phyloP scores from a whole-genome alignment of 2,797 vertebrate genomes.

The Lycodopsis pacificus region DNA sequence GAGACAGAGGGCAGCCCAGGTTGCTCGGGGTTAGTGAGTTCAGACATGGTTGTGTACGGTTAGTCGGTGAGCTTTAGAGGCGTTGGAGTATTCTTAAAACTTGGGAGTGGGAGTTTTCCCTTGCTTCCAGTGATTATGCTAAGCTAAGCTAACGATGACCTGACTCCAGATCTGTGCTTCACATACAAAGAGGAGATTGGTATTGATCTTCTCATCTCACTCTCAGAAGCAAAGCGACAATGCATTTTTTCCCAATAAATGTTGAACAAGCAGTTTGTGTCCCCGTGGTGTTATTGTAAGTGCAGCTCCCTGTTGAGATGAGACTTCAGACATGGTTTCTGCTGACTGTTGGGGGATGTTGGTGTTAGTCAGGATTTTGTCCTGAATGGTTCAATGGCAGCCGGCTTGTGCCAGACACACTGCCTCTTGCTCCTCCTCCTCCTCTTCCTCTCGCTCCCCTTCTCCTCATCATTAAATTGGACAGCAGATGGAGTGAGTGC shows the following conservation, averaged over 20 bases:
- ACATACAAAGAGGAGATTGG: neutral
- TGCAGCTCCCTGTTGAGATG: slow-evolving; percentile 6
- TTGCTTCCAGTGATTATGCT: neutral
- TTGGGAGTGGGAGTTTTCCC: neutral
- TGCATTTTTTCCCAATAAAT: neutral
- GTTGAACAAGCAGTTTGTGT: neutral
- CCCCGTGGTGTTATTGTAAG: too few species aligned
- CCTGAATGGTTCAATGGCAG: slow-evolving; percentile 74
- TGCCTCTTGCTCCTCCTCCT: slow-evolving; percentile 38
- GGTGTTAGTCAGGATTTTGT: slow-evolving; percentile 48
- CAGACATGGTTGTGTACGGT: neutral
- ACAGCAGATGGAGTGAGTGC: slow-evolving; percentile 79
- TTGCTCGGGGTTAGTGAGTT: slow-evolving; percentile 35
- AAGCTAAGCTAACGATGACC: neutral
- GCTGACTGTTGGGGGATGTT: slow-evolving; percentile 31
- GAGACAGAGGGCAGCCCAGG: slow-evolving; percentile 28
- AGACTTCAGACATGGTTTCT: slow-evolving; percentile 35
- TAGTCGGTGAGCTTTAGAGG: neutral
- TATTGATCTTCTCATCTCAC: neutral
- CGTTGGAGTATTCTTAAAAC: neutral
- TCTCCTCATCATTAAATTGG: slow-evolving; percentile 70
- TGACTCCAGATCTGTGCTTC: neutral
- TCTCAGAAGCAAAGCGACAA: neutral
- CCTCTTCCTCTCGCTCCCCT: slow-evolving; percentile 40
- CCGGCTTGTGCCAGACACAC: slow-evolving; percentile 77